Conservation (phyloP, 2,113 vertebrate genomes). For the Atlantisia rogersi region DNA sequence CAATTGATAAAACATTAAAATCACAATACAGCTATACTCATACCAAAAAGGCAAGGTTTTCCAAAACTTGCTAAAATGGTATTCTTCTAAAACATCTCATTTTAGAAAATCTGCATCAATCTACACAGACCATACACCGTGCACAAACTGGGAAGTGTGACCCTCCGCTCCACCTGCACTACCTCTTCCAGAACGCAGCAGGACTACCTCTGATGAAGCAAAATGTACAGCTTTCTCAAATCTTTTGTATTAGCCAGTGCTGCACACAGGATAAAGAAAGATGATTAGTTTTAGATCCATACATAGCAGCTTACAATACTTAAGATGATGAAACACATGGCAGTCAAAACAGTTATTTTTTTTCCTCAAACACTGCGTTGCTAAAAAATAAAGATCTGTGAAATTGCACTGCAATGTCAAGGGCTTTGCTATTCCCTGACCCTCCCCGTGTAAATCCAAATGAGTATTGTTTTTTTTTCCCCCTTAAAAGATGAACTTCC, state of each 20-base stretch:
- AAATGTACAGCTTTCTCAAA: slow-evolving; percentile 77
- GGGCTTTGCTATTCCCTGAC: slow-evolving; percentile 77
- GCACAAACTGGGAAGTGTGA: slow-evolving; percentile 73
- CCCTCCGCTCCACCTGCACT: slow-evolving; percentile 57
- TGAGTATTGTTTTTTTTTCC: slow-evolving; percentile 53
- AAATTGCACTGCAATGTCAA: slow-evolving; percentile 82
- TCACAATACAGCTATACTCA: slow-evolving; percentile 88
- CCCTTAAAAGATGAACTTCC: slow-evolving; percentile 71
- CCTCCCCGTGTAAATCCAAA: slow-evolving; percentile 75
- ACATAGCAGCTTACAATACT: slow-evolving; percentile 84
- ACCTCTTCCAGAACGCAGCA: slow-evolving; percentile 70
- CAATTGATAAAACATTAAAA: slow-evolving; percentile 90
- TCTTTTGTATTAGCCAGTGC: slow-evolving; percentile 79
- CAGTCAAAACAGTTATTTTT: slow-evolving; percentile 78
- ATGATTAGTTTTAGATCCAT: slow-evolving; percentile 80
- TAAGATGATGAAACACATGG: slow-evolving; percentile 80
- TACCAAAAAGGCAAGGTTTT: slow-evolving; percentile 77
- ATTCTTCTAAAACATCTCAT: slow-evolving; percentile 76
- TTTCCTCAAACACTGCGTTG: slow-evolving; percentile 81
- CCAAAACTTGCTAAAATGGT: slow-evolving; percentile 76
- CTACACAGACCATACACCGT: slow-evolving; percentile 82
- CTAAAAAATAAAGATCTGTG: slow-evolving; percentile 85
- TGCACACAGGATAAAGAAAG: slow-evolving; percentile 76
- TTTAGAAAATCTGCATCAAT: slow-evolving; percentile 79
- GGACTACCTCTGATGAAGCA: slow-evolving; percentile 75